These are phyloP conservation scores for Hoplodrina ambigua DNA, from an alignment of 2,888 invertebrate genomes.

Conservation along the genomic window DNA sequence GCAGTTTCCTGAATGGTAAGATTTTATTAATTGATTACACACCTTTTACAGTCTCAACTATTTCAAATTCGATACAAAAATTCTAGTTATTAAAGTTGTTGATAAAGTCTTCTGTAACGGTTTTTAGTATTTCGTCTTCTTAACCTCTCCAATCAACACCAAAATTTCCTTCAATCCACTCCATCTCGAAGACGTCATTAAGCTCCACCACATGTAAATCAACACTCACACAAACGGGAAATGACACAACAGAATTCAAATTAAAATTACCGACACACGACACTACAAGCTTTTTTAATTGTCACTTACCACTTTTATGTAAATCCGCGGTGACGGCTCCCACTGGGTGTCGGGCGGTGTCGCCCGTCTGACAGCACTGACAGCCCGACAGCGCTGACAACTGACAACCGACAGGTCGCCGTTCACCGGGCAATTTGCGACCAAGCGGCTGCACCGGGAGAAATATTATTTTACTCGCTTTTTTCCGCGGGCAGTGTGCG, in stretches of 20 bases:
- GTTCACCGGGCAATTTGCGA: constrained; percentile 84
- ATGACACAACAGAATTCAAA: constrained; percentile 65
- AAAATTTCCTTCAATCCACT: not conserved
- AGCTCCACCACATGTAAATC: constrained; percentile 34
- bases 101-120: too few relatives aligned
- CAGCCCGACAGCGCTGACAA: constrained; percentile 81
- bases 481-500: constrained; percentile 64
- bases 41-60: not conserved
- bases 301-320: constrained; percentile 85
- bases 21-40: not conserved
- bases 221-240: constrained; percentile 54
- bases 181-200: constrained; percentile 11
- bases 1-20: too few relatives aligned
- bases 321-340: constrained; percentile 81
- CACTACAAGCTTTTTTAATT: constrained; percentile 80
- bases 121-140: not conserved
- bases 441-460: constrained; percentile 73
- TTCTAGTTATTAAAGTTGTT: not conserved
- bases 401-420: constrained; percentile 83
- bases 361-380: constrained; percentile 78
- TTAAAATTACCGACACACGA: constrained; percentile 66
- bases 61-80: not conserved
- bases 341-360: constrained; percentile 74
- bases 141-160: not conserved
- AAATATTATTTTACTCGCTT: constrained; percentile 74